Base-by-base conservation (phyloP, 2,797 vertebrate genomes). In the Acipenser transmontanus region DNA sequence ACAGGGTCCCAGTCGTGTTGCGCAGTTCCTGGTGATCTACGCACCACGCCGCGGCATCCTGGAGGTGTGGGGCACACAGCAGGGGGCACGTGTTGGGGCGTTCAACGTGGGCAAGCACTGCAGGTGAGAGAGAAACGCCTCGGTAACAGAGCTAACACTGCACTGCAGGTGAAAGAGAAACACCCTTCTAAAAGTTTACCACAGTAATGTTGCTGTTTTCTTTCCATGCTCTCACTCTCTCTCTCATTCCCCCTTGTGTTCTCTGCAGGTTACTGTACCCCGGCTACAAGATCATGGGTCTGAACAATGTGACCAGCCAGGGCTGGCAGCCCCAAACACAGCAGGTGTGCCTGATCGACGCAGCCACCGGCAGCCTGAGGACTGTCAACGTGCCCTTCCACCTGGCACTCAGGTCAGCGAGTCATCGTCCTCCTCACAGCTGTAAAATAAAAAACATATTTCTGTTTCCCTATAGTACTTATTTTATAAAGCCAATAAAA, bases 61-160 rank as follows among this genome's bases (percentile, higher is more conserved):
- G 75, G 97, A 99, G 85, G 94, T 99, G 71, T 99, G 97, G 97
- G 94, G 87, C 65, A 98, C 93, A 0, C 96, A 98, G 75, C 95
- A 98, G 68, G 97, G 97, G 1, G 96, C 97, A 62, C 83, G 97
- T 0, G 94, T 99, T 0, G 96, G 94, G 17, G 96, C 96, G 10
- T 99, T 99, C 80, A 99, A 94, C 0, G 96, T 99, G 68, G 96
- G 97, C 1, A 99, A 98, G 71, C 88, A 98, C 63, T 99, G 97
- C 87, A 93, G 94, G 97, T 98, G 79, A 70, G 75, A 54, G 57
- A 1, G 52, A 54, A 6, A 12, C 60, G 13, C 34, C 34, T 34
- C 67, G 34, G 34, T 34, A 4, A 34, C 34, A 34, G 34, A 4
- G 34, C 50, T 17, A 12, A 10, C 10, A 52, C 17, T 49, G 71